Evolutionary conservation across 1,140 invertebrate species (phyloP).

Genomic region (Chlorops oryzae): DNA sequence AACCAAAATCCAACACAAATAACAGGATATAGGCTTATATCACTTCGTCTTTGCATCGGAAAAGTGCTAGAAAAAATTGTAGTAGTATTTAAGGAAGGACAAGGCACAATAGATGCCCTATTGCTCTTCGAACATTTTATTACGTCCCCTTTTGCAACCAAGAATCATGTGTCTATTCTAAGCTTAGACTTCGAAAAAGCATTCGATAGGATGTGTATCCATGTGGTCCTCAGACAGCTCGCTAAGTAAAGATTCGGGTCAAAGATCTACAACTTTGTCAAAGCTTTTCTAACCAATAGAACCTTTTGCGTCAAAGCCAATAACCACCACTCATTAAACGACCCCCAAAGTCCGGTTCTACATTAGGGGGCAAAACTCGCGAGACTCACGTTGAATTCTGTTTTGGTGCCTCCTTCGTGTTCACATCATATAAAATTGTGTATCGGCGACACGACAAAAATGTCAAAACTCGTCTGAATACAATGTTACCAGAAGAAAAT

Average conservation of each 20-base stretch:
- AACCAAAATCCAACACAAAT: background rate
- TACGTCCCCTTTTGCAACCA: too few relatives aligned
- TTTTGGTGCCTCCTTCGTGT: too few relatives aligned
- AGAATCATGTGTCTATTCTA: too few relatives aligned
- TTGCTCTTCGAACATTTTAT: background rate
- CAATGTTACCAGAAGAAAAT: too few relatives aligned
- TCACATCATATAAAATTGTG: too few relatives aligned
- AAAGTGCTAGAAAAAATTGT: constrained; percentile 5
- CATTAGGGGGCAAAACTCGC: too few relatives aligned
- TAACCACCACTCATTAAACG: too few relatives aligned
- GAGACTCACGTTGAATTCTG: too few relatives aligned
- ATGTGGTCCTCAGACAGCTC: background rate
- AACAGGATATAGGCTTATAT: constrained; percentile 1
- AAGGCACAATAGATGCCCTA: background rate
- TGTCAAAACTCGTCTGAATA: too few relatives aligned
- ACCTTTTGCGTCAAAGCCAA: too few relatives aligned
- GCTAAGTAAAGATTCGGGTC: background rate
- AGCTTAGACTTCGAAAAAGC: constrained; percentile 4
- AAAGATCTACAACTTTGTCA: background rate
- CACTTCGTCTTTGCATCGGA: background rate
- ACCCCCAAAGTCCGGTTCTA: too few relatives aligned
- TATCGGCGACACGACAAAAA: too few relatives aligned
- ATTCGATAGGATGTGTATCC: constrained; percentile 2
- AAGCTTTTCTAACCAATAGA: background rate
- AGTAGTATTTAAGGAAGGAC: background rate